Evolutionary conservation across 2,888 invertebrate genomes (phyloP), one percentile per base, ranked within the genome.

Genomic region (Clepsis dumicolana): DNA sequence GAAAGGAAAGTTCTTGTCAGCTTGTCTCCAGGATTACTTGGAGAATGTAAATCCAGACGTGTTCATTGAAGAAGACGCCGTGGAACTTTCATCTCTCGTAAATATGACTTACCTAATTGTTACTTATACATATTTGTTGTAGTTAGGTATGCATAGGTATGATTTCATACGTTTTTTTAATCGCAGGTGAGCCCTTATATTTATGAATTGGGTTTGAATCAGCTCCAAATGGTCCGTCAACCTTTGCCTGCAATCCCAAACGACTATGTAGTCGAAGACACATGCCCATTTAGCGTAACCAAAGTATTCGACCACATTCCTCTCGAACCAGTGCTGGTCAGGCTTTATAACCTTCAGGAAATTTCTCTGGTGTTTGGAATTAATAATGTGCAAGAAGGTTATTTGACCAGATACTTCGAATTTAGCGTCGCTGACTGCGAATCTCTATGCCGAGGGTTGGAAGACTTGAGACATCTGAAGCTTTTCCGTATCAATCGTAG

Each of bases 401-500:
- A 95, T 77, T 82, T 91, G 54, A 93, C 94, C 79, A 88, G 94
- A 75, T 95, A 94, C 80, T 96, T 96, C 73, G 94, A 95, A 79
- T 93, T 96, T 71, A 94, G 95, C 0, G 77, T 94, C 18, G 88
- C 85, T 4, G 96, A 96, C 76, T 95, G 95, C 71, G 85, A 92
- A 66, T 94, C 92, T 14, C 85, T 96, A 7, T 95, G 95, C 65
- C 83, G 84, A 59, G 95, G 94, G 3, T 78, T 94, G 1, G 86
- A 89, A 74, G 76, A 88, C 65, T 87, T 95, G 65, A 82, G 79
- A 64, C 84, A 91, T 71, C 77, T 96, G 29, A 91, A 81, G 77
- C 83, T 93, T 57, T 91, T 96, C 66, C 89, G 94, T 52, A 89
- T 96, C 14, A 95, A 95, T 70, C 89, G 94, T 44, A 95, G 95